phyloP scores from a whole-genome alignment of 2,113 vertebrate genomes.

The Heteronetta atricapilla region DNA sequence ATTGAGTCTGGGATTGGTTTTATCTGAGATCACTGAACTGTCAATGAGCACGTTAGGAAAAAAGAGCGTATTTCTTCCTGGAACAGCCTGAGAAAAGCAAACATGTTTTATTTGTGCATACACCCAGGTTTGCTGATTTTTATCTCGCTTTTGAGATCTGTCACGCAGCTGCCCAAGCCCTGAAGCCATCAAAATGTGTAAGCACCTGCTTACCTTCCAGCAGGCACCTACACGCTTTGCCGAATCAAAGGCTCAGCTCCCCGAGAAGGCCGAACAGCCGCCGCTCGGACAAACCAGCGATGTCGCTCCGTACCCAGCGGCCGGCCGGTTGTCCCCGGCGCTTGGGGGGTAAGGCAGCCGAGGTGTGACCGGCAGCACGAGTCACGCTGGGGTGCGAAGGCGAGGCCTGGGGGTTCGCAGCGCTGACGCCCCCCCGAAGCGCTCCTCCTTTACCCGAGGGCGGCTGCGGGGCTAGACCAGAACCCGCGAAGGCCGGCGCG shows the following conservation, averaged over 20 bases:
- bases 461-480: too few relatives aligned
- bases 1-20: accelerated
- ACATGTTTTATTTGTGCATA: accelerated
- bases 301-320: background rate
- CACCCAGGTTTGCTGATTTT: background rate
- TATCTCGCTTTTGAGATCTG: accelerated
- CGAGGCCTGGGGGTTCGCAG: background rate
- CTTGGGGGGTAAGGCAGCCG: accelerated
- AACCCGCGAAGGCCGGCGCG: background rate
- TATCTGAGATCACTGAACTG: background rate
- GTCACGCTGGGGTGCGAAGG: background rate
- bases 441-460: too few relatives aligned
- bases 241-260: background rate
- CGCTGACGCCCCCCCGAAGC: background rate
- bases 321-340: background rate
- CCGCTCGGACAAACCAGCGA: background rate
- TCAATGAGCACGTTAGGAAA: too few relatives aligned
- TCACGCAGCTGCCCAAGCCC: background rate
- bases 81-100: background rate
- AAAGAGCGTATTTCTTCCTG: background rate
- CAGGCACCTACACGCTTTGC: background rate
- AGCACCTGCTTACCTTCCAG: background rate
- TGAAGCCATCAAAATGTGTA: accelerated
- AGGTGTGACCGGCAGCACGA: accelerated
- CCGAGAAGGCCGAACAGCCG: background rate